Conservation (phyloP, 2,888 invertebrate genomes). For the Caenorhabditis angaria region DNA sequence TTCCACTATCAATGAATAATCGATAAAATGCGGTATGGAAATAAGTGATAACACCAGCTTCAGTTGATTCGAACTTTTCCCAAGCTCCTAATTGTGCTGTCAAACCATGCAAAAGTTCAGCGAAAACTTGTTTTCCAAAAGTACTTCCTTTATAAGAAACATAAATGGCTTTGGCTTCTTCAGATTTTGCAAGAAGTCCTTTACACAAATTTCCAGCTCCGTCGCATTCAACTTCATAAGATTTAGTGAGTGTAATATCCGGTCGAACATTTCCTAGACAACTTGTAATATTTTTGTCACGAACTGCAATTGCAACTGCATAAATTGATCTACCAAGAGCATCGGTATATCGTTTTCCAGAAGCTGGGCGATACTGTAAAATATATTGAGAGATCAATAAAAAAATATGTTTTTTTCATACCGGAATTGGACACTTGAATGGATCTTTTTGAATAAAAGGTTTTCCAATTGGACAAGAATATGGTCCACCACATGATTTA, state of each 20-base stretch:
- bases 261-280: slow-evolving; percentile 67
- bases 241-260: slow-evolving; percentile 60
- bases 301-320: slow-evolving; percentile 62
- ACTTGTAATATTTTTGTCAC: slow-evolving; percentile 59
- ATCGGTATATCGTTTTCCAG: slow-evolving; percentile 70
- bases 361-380: slow-evolving; percentile 46
- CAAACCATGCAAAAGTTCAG: slow-evolving; percentile 67
- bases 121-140: slow-evolving; percentile 67
- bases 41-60: slow-evolving; percentile 71
- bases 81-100: slow-evolving; percentile 71
- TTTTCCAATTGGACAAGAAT: slow-evolving; percentile 66
- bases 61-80: slow-evolving; percentile 68
- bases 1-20: slow-evolving; percentile 66
- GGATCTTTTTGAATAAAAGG: slow-evolving; percentile 68
- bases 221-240: slow-evolving; percentile 69
- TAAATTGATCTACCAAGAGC: slow-evolving; percentile 68
- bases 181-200: slow-evolving; percentile 66
- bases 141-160: slow-evolving; percentile 68
- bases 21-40: slow-evolving; percentile 67
- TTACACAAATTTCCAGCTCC: slow-evolving; percentile 59
- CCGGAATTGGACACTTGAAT: slow-evolving; percentile 69
- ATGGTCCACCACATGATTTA: slow-evolving; percentile 65
- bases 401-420: too few species aligned
- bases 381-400: not conserved
- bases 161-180: slow-evolving; percentile 68